These are phyloP conservation scores for Sarcophaga bullata DNA, from an alignment of 1,140 invertebrate genomes.

Conservation along the genomic window DNA sequence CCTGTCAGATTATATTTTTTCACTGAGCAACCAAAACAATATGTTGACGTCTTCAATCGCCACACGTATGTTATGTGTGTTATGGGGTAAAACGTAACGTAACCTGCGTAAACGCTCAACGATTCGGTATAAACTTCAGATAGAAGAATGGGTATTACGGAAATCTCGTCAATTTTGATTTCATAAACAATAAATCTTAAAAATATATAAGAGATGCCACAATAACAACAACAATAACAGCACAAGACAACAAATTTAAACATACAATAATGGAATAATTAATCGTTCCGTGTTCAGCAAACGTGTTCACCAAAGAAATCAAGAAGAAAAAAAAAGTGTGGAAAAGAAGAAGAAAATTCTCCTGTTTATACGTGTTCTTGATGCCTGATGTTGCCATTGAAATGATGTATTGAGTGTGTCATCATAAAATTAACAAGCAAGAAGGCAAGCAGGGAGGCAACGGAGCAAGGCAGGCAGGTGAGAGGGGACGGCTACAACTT, in stretches of 20 bases:
- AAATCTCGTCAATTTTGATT: slow-evolving; percentile 40
- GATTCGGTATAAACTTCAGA: neutral
- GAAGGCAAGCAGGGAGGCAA: too few relatives aligned
- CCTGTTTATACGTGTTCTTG: neutral
- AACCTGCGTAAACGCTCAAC: too few relatives aligned
- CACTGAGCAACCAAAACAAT: neutral
- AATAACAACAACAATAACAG: neutral
- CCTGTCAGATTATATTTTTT: neutral
- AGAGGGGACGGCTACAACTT: too few relatives aligned
- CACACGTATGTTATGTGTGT: neutral
- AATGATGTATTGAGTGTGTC: slow-evolving; percentile 26
- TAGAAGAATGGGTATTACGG: slow-evolving; percentile 30
- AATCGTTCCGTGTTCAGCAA: slow-evolving; percentile 37
- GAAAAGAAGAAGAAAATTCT: too few relatives aligned
- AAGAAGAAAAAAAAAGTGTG: too few relatives aligned
- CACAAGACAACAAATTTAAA: neutral
- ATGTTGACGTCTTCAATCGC: neutral
- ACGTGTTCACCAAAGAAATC: slow-evolving; percentile 19
- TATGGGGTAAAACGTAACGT: too few relatives aligned
- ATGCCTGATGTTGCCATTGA: neutral
- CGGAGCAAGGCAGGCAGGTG: too few relatives aligned
- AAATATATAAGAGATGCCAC: neutral
- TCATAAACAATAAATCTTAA: slow-evolving; percentile 20
- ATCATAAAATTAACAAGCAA: slow-evolving; percentile 21
- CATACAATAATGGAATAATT: slow-evolving; percentile 34